Conservation (phyloP, 2,113 vertebrate genomes). For the Saccopteryx bilineata region DNA sequence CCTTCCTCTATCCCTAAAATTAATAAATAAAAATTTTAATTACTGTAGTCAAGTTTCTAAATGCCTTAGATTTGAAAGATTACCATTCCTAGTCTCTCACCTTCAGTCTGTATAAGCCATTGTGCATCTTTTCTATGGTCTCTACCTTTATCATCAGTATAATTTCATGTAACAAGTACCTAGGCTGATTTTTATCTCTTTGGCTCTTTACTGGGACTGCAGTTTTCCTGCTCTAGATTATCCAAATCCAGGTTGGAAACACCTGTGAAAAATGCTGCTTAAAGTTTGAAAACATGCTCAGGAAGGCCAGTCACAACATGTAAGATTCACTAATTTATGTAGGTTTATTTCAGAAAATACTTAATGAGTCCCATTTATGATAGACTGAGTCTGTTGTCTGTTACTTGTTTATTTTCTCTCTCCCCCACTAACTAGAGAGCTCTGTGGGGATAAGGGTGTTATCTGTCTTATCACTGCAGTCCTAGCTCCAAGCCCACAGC, state of each 20-base stretch:
- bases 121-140: neutral
- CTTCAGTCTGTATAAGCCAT: neutral
- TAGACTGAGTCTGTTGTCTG: neutral
- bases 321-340: neutral
- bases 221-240: neutral
- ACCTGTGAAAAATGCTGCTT: neutral
- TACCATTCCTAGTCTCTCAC: neutral
- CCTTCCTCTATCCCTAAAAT: too few relatives aligned
- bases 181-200: neutral
- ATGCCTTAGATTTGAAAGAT: neutral
- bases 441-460: neutral
- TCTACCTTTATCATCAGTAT: neutral
- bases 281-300: constrained; percentile 6
- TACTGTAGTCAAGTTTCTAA: neutral
- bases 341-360: neutral
- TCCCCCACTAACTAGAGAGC: neutral
- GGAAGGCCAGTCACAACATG: neutral
- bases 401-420: neutral
- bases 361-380: neutral
- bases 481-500: neutral
- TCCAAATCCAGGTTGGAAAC: neutral
- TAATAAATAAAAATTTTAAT: too few relatives aligned
- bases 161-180: neutral
- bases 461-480: neutral
- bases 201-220: neutral